Evolutionary conservation across 2,888 invertebrate genomes (phyloP).

Genomic region (Hofmannophila pseudospretella): DNA sequence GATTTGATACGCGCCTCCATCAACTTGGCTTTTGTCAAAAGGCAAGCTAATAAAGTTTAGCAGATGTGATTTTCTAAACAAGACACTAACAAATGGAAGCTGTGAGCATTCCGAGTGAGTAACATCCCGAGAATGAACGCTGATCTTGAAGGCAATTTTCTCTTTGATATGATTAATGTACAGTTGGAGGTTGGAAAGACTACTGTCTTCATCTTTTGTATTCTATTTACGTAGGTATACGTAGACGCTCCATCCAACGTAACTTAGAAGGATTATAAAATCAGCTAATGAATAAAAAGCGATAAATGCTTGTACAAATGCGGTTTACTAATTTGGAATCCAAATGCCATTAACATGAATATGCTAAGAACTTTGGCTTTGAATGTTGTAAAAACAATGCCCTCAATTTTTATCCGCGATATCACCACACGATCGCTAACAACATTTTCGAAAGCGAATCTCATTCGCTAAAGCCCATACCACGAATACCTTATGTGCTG

Average conservation of each 20-base stretch:
- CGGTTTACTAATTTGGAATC: slow-evolving; percentile 8
- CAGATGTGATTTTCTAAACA: slow-evolving; percentile 75
- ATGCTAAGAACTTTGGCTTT: slow-evolving; percentile 45
- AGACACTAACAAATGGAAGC: slow-evolving; percentile 70
- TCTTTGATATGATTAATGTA: slow-evolving; percentile 44
- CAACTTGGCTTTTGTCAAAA: slow-evolving; percentile 69
- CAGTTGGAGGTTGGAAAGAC: slow-evolving; percentile 10
- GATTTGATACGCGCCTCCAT: slow-evolving; percentile 76
- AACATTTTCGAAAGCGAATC: slow-evolving; percentile 48
- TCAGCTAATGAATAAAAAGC: slow-evolving; percentile 1
- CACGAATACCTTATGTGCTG: slow-evolving; percentile 51
- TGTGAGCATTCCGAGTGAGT: slow-evolving; percentile 38
- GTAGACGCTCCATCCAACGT: neutral
- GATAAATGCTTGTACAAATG: neutral
- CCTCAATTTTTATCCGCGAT: slow-evolving; percentile 47
- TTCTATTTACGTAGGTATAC: too few species aligned
- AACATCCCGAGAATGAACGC: slow-evolving; percentile 44
- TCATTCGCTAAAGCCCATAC: slow-evolving; percentile 46
- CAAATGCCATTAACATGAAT: slow-evolving; percentile 30
- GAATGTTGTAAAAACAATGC: slow-evolving; percentile 49
- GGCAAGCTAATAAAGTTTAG: slow-evolving; percentile 69
- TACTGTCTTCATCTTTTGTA: slow-evolving; percentile 7
- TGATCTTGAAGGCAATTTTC: slow-evolving; percentile 45
- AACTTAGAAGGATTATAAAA: neutral
- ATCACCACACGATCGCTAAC: slow-evolving; percentile 67